Evolutionary conservation across 2,113 vertebrate genomes (phyloP).

Genomic region (Garra rufa): DNA sequence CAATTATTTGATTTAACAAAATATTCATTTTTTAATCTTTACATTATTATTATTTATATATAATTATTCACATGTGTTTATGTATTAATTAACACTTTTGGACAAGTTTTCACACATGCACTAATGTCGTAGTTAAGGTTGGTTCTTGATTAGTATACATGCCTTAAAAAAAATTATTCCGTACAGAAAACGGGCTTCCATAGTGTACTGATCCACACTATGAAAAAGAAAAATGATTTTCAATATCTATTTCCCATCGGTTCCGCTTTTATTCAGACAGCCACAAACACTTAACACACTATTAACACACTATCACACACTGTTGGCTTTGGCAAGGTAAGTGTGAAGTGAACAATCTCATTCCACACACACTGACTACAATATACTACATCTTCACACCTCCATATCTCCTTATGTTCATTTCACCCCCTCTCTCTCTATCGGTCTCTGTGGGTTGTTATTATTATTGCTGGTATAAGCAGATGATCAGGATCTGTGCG

Average conservation of each 20-base stretch:
- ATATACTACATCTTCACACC: conserved; percentile 25
- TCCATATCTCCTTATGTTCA: conserved; percentile 20
- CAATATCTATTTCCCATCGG: background rate
- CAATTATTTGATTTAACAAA: background rate
- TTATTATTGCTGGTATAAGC: conserved; percentile 34
- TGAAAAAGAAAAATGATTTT: background rate
- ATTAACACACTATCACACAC: conserved; percentile 15
- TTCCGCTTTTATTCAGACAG: background rate
- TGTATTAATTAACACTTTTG: too few species aligned
- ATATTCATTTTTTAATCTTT: background rate
- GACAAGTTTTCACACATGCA: too few species aligned
- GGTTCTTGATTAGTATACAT: too few species aligned
- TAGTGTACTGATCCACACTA: background rate
- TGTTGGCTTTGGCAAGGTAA: background rate
- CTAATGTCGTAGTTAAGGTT: too few species aligned
- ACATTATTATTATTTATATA: background rate
- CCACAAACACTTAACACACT: conserved; percentile 1
- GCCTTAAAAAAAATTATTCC: too few species aligned
- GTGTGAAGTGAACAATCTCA: conserved; percentile 15
- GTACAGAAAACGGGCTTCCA: too few species aligned
- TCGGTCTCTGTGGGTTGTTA: conserved; percentile 33
- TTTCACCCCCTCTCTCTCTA: conserved; percentile 3
- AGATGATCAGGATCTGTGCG: background rate
- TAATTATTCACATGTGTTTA: too few species aligned
- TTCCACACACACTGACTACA: background rate